Evolutionary conservation across 2,113 vertebrate genomes (phyloP).

Genomic region (Glareola pratincola): DNA sequence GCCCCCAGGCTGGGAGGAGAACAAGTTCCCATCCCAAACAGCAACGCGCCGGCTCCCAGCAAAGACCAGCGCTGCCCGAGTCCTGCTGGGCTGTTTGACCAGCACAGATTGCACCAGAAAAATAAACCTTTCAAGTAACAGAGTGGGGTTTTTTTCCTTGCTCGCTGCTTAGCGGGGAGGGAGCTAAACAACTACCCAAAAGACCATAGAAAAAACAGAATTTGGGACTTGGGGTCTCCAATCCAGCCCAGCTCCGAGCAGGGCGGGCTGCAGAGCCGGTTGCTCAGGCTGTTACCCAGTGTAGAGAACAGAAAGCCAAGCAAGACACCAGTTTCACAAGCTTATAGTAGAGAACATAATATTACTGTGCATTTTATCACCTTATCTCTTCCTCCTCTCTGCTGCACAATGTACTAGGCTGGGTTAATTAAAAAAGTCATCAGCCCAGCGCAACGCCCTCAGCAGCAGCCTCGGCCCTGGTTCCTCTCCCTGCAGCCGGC

Average conservation of each 20-base stretch:
- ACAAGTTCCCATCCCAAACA: background rate
- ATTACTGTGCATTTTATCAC: background rate
- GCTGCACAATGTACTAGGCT: background rate
- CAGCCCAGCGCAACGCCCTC: background rate
- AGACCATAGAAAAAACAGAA: background rate
- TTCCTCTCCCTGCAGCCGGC: background rate
- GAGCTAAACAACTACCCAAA: background rate
- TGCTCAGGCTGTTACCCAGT: background rate
- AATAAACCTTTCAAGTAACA: background rate
- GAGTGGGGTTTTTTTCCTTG: background rate
- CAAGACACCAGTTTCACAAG: background rate
- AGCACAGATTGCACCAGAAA: background rate
- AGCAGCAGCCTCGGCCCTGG: background rate
- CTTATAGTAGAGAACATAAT: background rate
- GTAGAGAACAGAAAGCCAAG: background rate
- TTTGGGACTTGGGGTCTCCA: background rate
- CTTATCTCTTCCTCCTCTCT: background rate
- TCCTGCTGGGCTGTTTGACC: background rate
- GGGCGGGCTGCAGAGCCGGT: background rate
- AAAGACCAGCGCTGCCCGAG: background rate
- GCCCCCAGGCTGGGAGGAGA: background rate
- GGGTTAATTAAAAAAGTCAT: background rate
- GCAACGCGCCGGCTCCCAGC: fast-evolving
- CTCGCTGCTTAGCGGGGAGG: background rate
- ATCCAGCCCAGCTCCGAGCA: background rate